phyloP scores from a whole-genome alignment of 2,113 vertebrate species.

The Bungarus multicinctus region DNA sequence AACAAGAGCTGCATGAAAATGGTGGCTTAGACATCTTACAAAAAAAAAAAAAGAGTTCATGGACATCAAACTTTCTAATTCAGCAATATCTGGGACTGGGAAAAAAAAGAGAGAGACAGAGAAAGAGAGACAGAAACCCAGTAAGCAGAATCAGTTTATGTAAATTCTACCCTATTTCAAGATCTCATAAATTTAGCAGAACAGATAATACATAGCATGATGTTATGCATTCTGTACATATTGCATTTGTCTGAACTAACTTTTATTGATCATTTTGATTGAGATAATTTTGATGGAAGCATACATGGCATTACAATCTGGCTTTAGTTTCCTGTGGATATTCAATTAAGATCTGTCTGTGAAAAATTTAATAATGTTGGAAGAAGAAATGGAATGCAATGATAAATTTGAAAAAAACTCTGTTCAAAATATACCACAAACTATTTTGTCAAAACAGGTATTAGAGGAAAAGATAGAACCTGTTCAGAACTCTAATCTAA shows the following conservation, averaged over 20 bases:
- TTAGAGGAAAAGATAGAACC: background rate
- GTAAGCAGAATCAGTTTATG: background rate
- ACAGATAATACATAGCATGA: background rate
- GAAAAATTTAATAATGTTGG: background rate
- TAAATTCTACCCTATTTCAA: background rate
- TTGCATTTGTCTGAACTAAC: background rate
- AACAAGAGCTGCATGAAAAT: background rate
- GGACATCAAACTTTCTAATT: background rate
- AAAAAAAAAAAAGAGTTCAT: background rate
- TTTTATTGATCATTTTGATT: background rate
- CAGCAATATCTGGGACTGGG: background rate
- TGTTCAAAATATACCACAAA: slow-evolving; percentile 22
- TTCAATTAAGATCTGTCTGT: background rate
- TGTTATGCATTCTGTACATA: background rate
- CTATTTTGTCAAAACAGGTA: background rate
- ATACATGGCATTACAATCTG: background rate
- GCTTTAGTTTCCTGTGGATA: background rate
- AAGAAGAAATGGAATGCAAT: background rate
- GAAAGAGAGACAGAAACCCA: background rate
- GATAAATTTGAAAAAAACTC: background rate
- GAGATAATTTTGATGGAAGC: background rate
- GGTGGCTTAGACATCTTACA: background rate
- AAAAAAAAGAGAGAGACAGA: background rate
- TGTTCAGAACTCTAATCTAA: slow-evolving; percentile 25
- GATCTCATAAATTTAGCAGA: background rate